A percentile compares a stretch with the other conserved stretches of the same genome.
These are phyloP conservation scores for Odontamblyopus lacepedii DNA, from an alignment of 2,797 vertebrate genomes.

Conservation along the genomic window DNA sequence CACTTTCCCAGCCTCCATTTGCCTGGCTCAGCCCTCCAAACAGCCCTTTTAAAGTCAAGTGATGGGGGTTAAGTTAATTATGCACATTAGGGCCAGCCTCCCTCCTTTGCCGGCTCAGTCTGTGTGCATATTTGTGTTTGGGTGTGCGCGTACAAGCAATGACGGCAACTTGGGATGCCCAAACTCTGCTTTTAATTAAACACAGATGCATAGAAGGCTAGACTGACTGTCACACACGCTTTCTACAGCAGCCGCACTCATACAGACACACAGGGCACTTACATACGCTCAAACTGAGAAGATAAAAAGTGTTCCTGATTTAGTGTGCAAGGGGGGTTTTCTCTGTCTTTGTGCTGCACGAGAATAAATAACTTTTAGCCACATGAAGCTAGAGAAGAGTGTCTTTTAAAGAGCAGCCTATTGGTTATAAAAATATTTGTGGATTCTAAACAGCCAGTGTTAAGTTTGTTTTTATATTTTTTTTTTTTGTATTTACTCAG, in stretches of 20 bases:
- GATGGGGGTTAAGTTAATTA: slow-evolving; percentile 94
- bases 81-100: slow-evolving; percentile 78
- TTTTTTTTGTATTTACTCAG: too few species aligned
- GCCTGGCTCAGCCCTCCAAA: slow-evolving; percentile 77
- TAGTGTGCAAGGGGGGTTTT: slow-evolving; percentile 32
- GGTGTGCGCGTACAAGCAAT: slow-evolving; percentile 35
- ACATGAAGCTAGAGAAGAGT: slow-evolving; percentile 45
- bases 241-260: slow-evolving; percentile 63
- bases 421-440: slow-evolving; percentile 28
- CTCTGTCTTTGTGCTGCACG: slow-evolving; percentile 33
- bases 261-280: slow-evolving; percentile 45
- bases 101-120: slow-evolving; percentile 54
- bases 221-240: slow-evolving; percentile 82
- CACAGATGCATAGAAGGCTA: slow-evolving; percentile 84
- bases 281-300: slow-evolving; percentile 42
- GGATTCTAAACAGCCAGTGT: background rate
- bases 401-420: slow-evolving; percentile 39
- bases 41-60: slow-evolving; percentile 87
- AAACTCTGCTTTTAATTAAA: slow-evolving; percentile 93
- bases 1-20: slow-evolving; percentile 80
- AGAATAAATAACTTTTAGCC: slow-evolving; percentile 56
- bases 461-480: background rate
- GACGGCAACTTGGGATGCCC: slow-evolving; percentile 80
- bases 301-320: slow-evolving; percentile 56
- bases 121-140: slow-evolving; percentile 44